Conservation (phyloP, 23 tunicate species). For the Phallusia fumigata region DNA sequence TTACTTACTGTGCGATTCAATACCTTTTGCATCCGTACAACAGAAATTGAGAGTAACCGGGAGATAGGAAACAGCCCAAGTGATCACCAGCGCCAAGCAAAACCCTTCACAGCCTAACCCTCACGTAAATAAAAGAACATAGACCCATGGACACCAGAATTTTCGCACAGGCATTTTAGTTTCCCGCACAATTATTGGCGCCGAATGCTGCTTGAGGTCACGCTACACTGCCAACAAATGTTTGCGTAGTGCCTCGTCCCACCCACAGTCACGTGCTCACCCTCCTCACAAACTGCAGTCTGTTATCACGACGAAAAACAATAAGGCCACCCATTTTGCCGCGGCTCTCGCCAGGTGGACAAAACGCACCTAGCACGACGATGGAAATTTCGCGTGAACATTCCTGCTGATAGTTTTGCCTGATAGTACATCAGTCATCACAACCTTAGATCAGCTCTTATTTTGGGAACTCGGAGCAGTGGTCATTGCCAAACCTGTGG, state of each 20-base stretch:
- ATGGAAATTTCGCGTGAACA: neutral
- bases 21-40: no score
- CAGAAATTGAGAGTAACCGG: no score
- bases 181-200: neutral
- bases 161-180: no score
- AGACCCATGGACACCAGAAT: no score
- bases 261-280: constrained; percentile 9
- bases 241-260: constrained; percentile 8
- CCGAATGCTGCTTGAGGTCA: neutral
- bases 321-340: neutral
- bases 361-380: neutral
- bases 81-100: no score
- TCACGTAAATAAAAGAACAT: no score
- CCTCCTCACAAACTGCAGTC: neutral
- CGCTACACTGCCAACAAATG: neutral
- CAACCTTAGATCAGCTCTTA: neutral
- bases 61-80: no score
- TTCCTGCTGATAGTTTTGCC: neutral
- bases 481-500: neutral
- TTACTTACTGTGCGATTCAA: no score
- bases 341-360: neutral
- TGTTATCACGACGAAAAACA: neutral
- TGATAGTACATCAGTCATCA: neutral
- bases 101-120: no score
- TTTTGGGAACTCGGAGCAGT: neutral